Base-by-base conservation (phyloP, 2,797 vertebrate genomes). In the Paramormyrops hopkinsi region DNA sequence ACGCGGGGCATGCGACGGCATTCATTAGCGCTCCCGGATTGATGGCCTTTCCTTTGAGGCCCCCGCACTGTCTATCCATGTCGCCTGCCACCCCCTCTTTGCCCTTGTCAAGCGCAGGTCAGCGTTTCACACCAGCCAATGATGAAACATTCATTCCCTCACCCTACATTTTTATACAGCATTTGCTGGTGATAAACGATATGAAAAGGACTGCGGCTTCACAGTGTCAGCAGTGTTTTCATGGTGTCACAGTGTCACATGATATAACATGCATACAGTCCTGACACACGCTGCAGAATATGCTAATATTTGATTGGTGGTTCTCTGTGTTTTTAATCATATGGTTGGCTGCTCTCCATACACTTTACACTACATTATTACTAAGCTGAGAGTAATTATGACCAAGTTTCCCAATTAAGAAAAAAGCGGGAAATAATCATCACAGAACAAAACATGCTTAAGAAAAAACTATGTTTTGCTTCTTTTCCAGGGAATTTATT, bases 11-110 rank as follows among this genome's bases (percentile, higher is more conserved):
- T 65, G 89, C 89, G 59, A 54, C n/a, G 90, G 65, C 91, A 91
- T 92, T 94, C 94, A 93, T 93, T 94, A 95, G 93, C 89, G 89
- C 14, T 51, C 50, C 90, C 87, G 93, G 91, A 93, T 88, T 92
- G 91, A 93, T 90, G 90, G 94, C 92, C 90, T 94, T 93, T 92
- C 89, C 89, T 92, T 62, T 73, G 87, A 93, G 91, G 88, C 46
- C 93, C 22, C 92, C 92, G 6, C 84, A 65, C 41, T 91, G 92
- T 50, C 89, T 92, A 88, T 91, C 87, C 92, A 6, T 90, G 91
- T 88, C 89, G 88, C 92, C 84, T 91, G 86, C 89, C 88, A 88
- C 65, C 65, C 83, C 14, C 12, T 6, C 33, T 59, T 89, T 92
- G 92, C 90, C 89, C 90, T 93, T 92, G 92, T 94, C 92, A 90